Conservation (phyloP, 2,888 invertebrate genomes). For the Sinelater perroti region DNA sequence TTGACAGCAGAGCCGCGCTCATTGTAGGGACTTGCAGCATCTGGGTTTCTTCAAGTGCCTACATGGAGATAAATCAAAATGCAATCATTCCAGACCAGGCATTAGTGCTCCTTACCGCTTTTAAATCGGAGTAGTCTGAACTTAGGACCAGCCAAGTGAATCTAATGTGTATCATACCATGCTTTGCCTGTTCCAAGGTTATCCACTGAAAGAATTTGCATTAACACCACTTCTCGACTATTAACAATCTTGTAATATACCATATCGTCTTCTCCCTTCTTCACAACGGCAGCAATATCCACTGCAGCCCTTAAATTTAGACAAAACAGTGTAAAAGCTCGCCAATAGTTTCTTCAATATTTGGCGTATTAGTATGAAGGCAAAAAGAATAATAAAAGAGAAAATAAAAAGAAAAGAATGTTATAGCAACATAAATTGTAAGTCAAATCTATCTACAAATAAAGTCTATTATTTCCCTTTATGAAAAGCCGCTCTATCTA, state of each 20-base stretch:
- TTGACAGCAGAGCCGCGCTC: conserved; percentile 80
- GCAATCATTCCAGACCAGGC: neutral
- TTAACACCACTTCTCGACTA: conserved; percentile 21
- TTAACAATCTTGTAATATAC: conserved; percentile 62
- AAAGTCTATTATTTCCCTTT: too few species aligned
- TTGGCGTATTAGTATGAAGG: too few species aligned
- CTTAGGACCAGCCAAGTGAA: conserved; percentile 89
- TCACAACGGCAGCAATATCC: conserved; percentile 75
- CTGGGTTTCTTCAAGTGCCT: conserved; percentile 81
- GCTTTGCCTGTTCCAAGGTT: conserved; percentile 92
- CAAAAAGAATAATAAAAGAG: too few species aligned
- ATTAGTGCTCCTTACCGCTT: conserved; percentile 68
- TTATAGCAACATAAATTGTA: too few species aligned
- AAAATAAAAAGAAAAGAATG: too few species aligned
- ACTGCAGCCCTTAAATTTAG: conserved; percentile 80
- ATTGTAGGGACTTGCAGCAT: conserved; percentile 77
- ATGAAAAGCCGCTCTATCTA: too few species aligned
- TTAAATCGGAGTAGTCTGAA: conserved; percentile 74
- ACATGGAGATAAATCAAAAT: conserved; percentile 43
- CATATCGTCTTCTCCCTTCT: conserved; percentile 76
- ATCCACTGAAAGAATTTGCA: conserved; percentile 77
- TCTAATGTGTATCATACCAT: conserved; percentile 91
- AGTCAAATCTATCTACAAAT: too few species aligned
- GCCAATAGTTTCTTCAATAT: too few species aligned
- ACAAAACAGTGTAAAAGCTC: too few species aligned